Conservation (phyloP, 2,113 vertebrate genomes). For the Solenodon paradoxus region DNA sequence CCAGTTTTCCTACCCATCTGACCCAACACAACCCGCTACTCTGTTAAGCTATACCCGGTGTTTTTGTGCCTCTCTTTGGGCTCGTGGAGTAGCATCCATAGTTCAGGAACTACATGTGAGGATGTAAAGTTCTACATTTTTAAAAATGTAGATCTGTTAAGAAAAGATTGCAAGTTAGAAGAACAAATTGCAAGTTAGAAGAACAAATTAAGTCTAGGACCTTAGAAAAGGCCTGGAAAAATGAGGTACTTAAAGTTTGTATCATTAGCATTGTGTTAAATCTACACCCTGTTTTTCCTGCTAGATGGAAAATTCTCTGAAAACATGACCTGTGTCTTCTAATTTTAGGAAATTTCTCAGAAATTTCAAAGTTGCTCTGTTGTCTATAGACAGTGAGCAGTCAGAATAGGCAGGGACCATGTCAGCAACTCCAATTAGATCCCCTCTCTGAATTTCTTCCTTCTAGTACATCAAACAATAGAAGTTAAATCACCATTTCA, state of each 20-base stretch:
- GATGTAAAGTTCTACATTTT: not conserved
- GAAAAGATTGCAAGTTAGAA: not conserved
- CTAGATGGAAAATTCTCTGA: not conserved
- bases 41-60: fast-evolving
- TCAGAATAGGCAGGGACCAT: not conserved
- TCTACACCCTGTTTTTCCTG: not conserved
- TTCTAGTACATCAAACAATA: not conserved
- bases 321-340: not conserved
- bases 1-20: fast-evolving
- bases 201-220: not conserved
- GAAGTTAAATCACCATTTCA: not conserved
- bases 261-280: not conserved
- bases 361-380: fast-evolving
- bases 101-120: not conserved
- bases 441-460: not conserved
- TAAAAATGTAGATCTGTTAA: too few species aligned
- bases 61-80: not conserved
- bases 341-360: not conserved
- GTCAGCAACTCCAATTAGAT: not conserved
- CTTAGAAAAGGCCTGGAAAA: not conserved
- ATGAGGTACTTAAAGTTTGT: not conserved
- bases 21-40: too few species aligned
- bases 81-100: not conserved
- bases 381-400: fast-evolving
- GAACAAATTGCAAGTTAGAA: not conserved